A percentile compares a stretch with the other conserved stretches of the same genome.
Conservation (phyloP, 1,140 invertebrate species). For the Philopotamus ludificatus region DNA sequence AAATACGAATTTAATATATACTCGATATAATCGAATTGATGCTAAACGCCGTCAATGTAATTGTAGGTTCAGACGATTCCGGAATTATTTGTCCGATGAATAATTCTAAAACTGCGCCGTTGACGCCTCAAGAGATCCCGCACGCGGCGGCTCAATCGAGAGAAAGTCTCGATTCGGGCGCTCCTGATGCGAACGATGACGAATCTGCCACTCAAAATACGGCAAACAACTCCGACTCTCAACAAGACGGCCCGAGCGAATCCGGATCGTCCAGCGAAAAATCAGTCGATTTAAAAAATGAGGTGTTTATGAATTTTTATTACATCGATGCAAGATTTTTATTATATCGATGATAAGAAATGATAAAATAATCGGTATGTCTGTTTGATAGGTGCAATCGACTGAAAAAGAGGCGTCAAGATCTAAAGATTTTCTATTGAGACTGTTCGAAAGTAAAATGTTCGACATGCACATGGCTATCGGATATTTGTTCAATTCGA, state of each 20-base stretch:
- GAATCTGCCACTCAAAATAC: conserved; percentile 44
- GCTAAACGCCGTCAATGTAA: no score
- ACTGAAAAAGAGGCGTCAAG: conserved; percentile 36
- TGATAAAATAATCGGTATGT: not conserved
- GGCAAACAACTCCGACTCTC: not conserved
- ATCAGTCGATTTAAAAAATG: conserved; percentile 3
- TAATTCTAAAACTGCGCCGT: conserved; percentile 1
- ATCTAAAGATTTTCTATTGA: conserved; percentile 65
- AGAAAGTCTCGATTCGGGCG: conserved; percentile 70
- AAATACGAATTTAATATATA: not conserved
- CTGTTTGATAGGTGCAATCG: not conserved
- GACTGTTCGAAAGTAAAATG: conserved; percentile 93
- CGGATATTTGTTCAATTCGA: conserved; percentile 97
- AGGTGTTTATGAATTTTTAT: not conserved
- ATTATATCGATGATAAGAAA: not conserved
- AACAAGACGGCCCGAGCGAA: no score
- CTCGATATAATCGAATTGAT: not conserved
- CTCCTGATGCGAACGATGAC: conserved; percentile 60
- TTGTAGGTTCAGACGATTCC: conserved; percentile 80
- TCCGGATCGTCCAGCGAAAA: conserved; percentile 1
- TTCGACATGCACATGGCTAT: conserved; percentile 98
- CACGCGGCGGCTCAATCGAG: conserved; percentile 61
- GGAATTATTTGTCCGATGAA: conserved; percentile 68
- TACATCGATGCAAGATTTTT: not conserved
- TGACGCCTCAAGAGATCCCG: conserved; percentile 43